Percentiles rank a stretch among this genome's conserved stretches.
These are phyloP conservation scores for Drosophila neotestacea DNA, from an alignment of 2,888 invertebrate genomes.

Conservation along the genomic window DNA sequence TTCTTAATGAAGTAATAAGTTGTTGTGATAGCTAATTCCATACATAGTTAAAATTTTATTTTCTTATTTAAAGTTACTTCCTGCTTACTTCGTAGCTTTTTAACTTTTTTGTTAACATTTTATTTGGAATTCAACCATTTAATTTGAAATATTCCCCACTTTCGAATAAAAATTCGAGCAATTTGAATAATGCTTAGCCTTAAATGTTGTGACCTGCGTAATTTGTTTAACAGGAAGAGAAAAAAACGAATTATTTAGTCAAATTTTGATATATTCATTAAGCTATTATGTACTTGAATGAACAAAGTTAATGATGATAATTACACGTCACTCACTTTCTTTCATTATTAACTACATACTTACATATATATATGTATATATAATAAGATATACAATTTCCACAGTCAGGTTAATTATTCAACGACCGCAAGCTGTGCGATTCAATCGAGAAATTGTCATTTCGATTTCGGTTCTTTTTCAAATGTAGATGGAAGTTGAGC, in stretches of 20 bases:
- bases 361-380: neutral
- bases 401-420: slow-evolving; percentile 45
- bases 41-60: too few species aligned
- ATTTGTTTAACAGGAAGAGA: neutral
- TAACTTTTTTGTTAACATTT: neutral
- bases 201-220: neutral
- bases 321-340: slow-evolving; percentile 44
- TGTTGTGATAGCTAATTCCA: neutral
- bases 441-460: slow-evolving; percentile 59
- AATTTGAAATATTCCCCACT: neutral
- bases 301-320: slow-evolving; percentile 39
- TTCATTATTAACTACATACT: slow-evolving; percentile 28
- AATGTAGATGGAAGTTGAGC: slow-evolving; percentile 15
- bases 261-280: slow-evolving; percentile 16
- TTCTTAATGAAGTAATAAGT: neutral
- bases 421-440: slow-evolving; percentile 32
- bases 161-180: neutral
- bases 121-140: neutral
- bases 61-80: neutral
- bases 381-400: neutral
- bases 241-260: neutral
- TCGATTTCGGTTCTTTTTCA: slow-evolving; percentile 25
- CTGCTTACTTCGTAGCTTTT: neutral
- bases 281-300: slow-evolving; percentile 15
- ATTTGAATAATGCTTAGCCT: neutral